Conservation (phyloP, 2,888 invertebrate species). For the Melangyna quadrimaculata region DNA sequence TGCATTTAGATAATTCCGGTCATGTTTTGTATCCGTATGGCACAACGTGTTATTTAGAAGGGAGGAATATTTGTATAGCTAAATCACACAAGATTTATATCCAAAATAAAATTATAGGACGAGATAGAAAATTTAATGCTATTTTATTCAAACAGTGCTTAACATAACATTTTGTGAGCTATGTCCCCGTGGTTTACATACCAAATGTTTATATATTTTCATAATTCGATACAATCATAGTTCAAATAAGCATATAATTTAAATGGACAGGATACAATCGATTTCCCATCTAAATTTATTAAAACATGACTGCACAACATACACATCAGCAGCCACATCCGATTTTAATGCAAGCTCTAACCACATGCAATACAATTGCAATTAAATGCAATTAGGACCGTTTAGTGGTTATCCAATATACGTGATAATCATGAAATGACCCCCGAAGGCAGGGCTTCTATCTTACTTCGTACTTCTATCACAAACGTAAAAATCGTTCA, state of each 20-base stretch:
- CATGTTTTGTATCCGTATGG: not conserved
- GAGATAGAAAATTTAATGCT: no score
- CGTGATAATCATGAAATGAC: not conserved
- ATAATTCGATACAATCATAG: not conserved
- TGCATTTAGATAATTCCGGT: not conserved
- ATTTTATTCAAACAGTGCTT: not conserved
- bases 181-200: no score
- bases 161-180: no score
- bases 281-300: not conserved
- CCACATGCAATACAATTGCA: not conserved
- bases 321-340: not conserved
- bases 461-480: no score
- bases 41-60: no score
- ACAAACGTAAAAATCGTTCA: no score
- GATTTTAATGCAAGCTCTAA: not conserved
- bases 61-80: no score
- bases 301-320: not conserved
- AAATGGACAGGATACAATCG: not conserved
- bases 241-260: not conserved
- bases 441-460: not conserved
- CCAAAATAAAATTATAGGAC: not conserved
- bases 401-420: slow-evolving; percentile 20
- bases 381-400: slow-evolving; percentile 5
- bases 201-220: not conserved
- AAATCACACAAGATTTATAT: no score